Base-by-base conservation (phyloP, 2,888 invertebrate genomes). In the Agonopterix subpropinquella region DNA sequence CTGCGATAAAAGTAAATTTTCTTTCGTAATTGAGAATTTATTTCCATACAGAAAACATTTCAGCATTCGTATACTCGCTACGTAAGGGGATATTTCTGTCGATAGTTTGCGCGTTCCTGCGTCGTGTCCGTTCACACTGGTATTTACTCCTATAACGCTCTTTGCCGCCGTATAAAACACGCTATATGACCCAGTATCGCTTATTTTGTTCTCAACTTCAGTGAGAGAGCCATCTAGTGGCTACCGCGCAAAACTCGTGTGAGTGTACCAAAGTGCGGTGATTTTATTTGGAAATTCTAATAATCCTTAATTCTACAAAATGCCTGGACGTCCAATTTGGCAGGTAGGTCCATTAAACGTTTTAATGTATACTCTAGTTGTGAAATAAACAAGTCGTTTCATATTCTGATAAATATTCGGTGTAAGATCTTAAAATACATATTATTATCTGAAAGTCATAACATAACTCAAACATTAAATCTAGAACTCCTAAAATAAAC, bases 251-350 rank as follows among this genome's bases (percentile, higher is more conserved):
- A 78, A 87, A 70, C 73, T 66, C 54, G 67, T 67, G 66, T 65
- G 70, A 60, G 75, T 74, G 77, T 70, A 64, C 59, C 54, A 62
- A 67, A 67, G 66, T 66, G 71, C 68, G 53, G 54, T 58, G 64
- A 73, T 75, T 67, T 70, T 71, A 67, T 69, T 65, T 62, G 61
- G 70, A 67, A 67, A 62, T 50, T 28, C 7, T 0, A 5, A 28
- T 5, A 28, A 5, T 28, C 28, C 28, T 28, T 28, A 28, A 28
- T 28, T 7, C 28, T 50, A 49, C 61, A 90, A 84, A 82, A 93
- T 93, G 93, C 93, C 93, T 82, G 93, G 93, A 90, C 93, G 92
- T 90, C 93, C 93, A 58, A 88, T 93, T 79, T 93, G 93, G 93
- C 93, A 93, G 91, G 93, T 93, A 79, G 85, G 62, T 51, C 13